Conservation (phyloP, 37 sponge, comb jelly and placozoan genomes). For the Haliclona indistincta region DNA sequence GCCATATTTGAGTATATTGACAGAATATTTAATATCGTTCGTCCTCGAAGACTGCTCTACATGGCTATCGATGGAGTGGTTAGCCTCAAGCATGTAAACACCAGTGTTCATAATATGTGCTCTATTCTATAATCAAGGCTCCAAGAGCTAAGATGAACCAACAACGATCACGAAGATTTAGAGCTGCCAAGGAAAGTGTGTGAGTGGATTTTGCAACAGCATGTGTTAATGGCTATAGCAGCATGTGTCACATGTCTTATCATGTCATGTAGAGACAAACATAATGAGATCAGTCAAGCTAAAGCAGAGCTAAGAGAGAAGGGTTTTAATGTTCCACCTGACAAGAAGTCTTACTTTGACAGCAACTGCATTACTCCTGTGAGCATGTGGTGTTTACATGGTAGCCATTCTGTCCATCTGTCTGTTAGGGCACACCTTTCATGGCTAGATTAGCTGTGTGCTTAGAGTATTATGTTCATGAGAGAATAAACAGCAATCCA, state of each 20-base stretch:
- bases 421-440: slow-evolving; percentile 82
- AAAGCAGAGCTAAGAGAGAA: slow-evolving; percentile 53
- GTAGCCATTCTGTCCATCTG: not conserved
- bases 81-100: not conserved
- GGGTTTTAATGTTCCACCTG: slow-evolving; percentile 85
- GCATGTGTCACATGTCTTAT: not conserved
- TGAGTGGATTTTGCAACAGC: slow-evolving; percentile 43
- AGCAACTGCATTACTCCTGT: slow-evolving; percentile 99
- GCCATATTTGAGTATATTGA: slow-evolving; percentile 99
- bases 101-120: not conserved
- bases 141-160: slow-evolving; percentile 99
- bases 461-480: slow-evolving; percentile 90
- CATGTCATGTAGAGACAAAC: slow-evolving; percentile 68
- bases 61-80: slow-evolving; percentile 99
- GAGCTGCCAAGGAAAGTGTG: slow-evolving; percentile 89
- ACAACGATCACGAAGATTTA: slow-evolving; percentile 94
- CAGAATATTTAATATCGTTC: slow-evolving; percentile 93
- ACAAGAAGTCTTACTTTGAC: slow-evolving; percentile 88
- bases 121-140: slow-evolving; percentile 46
- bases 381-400: not conserved
- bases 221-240: not conserved
- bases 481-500: slow-evolving; percentile 90
- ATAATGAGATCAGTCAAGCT: slow-evolving; percentile 63
- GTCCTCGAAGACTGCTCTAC: slow-evolving; percentile 93
- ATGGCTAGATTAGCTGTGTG: slow-evolving; percentile 89